phyloP scores from a whole-genome alignment of 2,113 vertebrate genomes.

The Etheostoma spectabile region DNA sequence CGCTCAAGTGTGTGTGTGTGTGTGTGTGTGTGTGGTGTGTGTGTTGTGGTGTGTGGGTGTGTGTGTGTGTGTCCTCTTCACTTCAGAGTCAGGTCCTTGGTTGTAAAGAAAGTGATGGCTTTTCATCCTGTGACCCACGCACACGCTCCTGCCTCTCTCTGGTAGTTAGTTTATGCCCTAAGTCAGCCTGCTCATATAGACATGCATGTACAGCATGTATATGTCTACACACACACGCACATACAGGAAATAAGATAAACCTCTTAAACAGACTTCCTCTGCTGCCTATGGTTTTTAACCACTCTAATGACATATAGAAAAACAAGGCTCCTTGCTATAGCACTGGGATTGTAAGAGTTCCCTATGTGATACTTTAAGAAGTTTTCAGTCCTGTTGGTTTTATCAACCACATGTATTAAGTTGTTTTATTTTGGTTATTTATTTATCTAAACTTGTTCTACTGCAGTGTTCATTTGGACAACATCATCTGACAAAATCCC shows the following conservation, averaged over 20 bases:
- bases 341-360: slow-evolving; percentile 9
- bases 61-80: neutral
- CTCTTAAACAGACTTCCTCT: slow-evolving; percentile 71
- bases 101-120: slow-evolving; percentile 68
- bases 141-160: slow-evolving; percentile 29
- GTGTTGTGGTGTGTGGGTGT: too few relatives aligned
- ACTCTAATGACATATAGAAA: slow-evolving; percentile 55
- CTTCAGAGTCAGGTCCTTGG: slow-evolving; percentile 21
- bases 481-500: too few relatives aligned
- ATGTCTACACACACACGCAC: slow-evolving; percentile 29
- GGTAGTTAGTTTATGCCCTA: slow-evolving; percentile 63
- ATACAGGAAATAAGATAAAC: slow-evolving; percentile 50
- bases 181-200: slow-evolving; percentile 49
- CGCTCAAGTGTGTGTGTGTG: neutral
- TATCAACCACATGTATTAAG: slow-evolving; percentile 23
- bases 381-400: neutral
- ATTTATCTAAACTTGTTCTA: neutral
- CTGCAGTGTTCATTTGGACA: too few relatives aligned
- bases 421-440: neutral
- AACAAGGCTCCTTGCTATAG: slow-evolving; percentile 23
- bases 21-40: neutral
- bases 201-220: slow-evolving; percentile 45
- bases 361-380: slow-evolving; percentile 1
- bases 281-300: slow-evolving; percentile 43
- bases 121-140: slow-evolving; percentile 68